Evolutionary conservation across 2,888 invertebrate genomes (phyloP).

Genomic region (Yponomeuta plumbellus): DNA sequence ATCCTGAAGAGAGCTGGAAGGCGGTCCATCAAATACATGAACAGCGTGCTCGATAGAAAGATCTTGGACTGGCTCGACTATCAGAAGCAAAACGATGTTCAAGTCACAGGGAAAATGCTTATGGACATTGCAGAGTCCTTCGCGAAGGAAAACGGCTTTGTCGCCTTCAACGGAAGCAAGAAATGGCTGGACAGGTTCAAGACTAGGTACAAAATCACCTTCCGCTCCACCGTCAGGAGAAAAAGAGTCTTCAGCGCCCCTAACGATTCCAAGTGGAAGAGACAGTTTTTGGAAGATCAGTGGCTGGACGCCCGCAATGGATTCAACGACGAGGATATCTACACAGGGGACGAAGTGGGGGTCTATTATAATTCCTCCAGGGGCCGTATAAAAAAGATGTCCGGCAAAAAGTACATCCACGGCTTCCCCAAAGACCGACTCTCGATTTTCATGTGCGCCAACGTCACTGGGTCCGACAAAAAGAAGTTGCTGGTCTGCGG

Average conservation of each 20-base stretch:
- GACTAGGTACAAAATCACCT: constrained; percentile 36
- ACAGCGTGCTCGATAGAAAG: constrained; percentile 33
- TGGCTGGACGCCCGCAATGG: constrained; percentile 40
- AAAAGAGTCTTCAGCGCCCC: constrained; percentile 30
- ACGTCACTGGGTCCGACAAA: constrained; percentile 40
- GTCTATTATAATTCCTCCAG: constrained; percentile 43
- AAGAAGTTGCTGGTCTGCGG: constrained; percentile 41
- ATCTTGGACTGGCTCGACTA: constrained; percentile 39
- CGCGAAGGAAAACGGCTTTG: constrained; percentile 40
- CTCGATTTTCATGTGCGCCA: constrained; percentile 40
- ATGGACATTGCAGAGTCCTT: constrained; percentile 39
- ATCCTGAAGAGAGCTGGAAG: constrained; percentile 33
- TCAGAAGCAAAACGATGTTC: constrained; percentile 32
- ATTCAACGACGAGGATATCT: constrained; percentile 39
- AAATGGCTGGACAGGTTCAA: constrained; percentile 49
- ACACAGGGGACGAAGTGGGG: constrained; percentile 43
- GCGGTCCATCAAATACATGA: constrained; percentile 35
- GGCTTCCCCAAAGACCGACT: constrained; percentile 39
- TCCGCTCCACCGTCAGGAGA: constrained; percentile 30
- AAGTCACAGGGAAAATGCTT: constrained; percentile 39
- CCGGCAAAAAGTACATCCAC: constrained; percentile 42
- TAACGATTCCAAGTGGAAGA: constrained; percentile 41
- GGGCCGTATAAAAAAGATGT: constrained; percentile 39
- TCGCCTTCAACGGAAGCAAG: constrained; percentile 41
- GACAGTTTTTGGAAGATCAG: constrained; percentile 41